Evolutionary conservation across 2,888 invertebrate genomes (phyloP), one percentile per base, ranked within the genome.

Genomic region (Trichogramma dendrolimi): DNA sequence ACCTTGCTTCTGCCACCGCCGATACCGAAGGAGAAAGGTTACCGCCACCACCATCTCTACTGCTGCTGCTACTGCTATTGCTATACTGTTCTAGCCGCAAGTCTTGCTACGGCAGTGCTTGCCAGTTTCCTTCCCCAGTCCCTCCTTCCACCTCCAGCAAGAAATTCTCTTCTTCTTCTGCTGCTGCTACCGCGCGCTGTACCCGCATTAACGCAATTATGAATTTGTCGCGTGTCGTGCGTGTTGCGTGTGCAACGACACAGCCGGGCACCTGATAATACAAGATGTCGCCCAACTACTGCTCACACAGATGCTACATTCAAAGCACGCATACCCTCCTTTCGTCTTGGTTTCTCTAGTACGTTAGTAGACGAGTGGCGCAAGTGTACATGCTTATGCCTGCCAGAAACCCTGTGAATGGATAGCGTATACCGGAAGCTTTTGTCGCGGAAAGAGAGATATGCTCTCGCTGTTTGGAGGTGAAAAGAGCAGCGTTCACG

Each of bases 201-300:
- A 53, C 59, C 65, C 73, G 73, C 74, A 78, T 76, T 75, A 78
- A 76, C 74, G 77, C 73, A 77, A 77, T 77, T 79, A 79, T 78
- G 75, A 78, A 79, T 79, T 78, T 76, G 74, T 77, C 76, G 76
- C 75, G 72, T 71, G 8, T 46, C 46, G 8, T 46, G 10, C 8
- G 46, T 46, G n/a, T 8, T 46, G n/a, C n/a, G n/a, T 10, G n/a
- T 46, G 10, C n/a, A n/a, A 46, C 46, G n/a, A 46, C n/a, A 46
- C 46, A 47, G 51, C 64, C 71, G 73, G 27, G 73, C 72, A 74
- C 73, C 74, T 77, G 78, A 78, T 78, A 77, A 78, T 78, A 79
- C 79, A 79, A 77, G 76, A 77, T 78, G 79, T 75, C 71, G 74
- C 75, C 69, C 66, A 69, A 68, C 68, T 27, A 27, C 27, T 27